These are phyloP conservation scores for Eretmochelys imbricata DNA, from an alignment of 2,113 vertebrate genomes.

Conservation along the genomic window DNA sequence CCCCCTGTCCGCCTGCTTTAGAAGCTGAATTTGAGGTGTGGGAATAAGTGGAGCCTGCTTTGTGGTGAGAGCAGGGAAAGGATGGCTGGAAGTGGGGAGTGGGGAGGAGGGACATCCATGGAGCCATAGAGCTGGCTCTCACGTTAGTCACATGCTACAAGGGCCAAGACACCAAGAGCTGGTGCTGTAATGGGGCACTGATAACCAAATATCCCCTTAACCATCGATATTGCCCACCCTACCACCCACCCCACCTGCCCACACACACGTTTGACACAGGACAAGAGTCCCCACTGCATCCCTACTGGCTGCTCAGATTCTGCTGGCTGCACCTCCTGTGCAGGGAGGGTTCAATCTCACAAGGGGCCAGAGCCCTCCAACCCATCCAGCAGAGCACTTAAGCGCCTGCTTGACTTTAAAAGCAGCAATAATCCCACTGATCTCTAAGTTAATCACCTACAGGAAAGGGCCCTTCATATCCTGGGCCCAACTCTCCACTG, in stretches of 20 bases:
- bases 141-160: background rate
- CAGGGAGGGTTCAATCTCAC: background rate
- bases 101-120: background rate
- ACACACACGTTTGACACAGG: background rate
- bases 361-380: background rate
- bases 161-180: background rate
- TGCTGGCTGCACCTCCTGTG: no score
- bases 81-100: background rate
- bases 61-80: background rate
- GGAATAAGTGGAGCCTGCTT: background rate
- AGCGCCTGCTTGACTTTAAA: background rate
- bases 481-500: background rate
- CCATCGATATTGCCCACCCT: no score
- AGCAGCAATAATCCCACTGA: background rate
- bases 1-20: background rate
- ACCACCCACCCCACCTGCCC: no score
- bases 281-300: background rate
- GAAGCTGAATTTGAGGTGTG: background rate
- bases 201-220: background rate
- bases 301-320: background rate
- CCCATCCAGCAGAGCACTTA: background rate
- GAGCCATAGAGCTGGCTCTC: background rate
- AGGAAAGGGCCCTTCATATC: background rate
- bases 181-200: background rate
- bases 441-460: background rate